Conservation (phyloP, 2,797 vertebrate species). For the Ctenosaura bakeri region DNA sequence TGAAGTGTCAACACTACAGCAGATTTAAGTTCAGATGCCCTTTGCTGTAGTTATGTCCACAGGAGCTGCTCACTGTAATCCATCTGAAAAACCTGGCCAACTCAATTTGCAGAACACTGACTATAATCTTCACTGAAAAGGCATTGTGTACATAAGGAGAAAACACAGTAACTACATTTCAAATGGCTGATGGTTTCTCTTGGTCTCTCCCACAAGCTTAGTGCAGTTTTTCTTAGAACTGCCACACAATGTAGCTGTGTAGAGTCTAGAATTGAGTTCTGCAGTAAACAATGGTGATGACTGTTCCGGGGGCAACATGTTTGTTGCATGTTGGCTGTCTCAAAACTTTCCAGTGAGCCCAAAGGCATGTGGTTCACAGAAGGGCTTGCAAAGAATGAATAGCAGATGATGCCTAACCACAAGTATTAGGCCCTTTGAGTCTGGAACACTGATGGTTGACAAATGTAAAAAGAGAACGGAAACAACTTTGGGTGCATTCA, state of each 20-base stretch:
- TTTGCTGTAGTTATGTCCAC: background rate
- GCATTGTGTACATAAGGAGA: background rate
- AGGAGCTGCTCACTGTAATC: background rate
- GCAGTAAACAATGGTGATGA: constrained; percentile 48
- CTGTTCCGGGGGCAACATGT: constrained; percentile 47
- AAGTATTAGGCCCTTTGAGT: constrained; percentile 65
- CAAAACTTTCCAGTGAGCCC: constrained; percentile 42
- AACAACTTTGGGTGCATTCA: constrained; percentile 57
- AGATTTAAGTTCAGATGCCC: background rate
- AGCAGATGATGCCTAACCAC: constrained; percentile 65
- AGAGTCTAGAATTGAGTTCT: constrained; percentile 48
- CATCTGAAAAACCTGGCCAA: background rate
- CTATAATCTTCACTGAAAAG: background rate
- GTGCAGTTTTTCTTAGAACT: constrained; percentile 3
- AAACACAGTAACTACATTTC: constrained; percentile 2
- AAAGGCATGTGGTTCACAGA: constrained; percentile 58
- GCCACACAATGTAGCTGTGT: background rate
- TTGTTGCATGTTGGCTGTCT: constrained; percentile 54
- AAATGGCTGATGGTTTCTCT: background rate
- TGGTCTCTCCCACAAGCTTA: background rate
- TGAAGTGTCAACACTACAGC: background rate
- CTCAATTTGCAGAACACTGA: background rate
- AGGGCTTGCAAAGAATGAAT: constrained; percentile 68
- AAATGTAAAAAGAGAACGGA: constrained; percentile 58
- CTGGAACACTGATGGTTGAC: constrained; percentile 48